These are phyloP conservation scores for Neocrepidodera transversa DNA, from an alignment of 2,888 invertebrate genomes.

Conservation along the genomic window DNA sequence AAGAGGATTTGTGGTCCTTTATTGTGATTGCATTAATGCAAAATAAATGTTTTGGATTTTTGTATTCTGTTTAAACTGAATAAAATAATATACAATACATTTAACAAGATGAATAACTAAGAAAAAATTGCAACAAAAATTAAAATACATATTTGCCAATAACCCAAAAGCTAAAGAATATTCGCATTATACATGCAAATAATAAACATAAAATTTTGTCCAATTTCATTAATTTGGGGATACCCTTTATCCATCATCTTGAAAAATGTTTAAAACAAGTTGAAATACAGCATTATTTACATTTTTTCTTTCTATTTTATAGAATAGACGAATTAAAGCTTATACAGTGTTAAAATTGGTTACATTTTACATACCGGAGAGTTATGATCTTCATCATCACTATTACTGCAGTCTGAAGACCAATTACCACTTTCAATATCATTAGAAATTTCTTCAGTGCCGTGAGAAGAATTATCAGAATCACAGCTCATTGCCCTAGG, in stretches of 20 bases:
- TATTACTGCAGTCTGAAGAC: conserved; percentile 92
- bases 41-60: no score
- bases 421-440: conserved; percentile 81
- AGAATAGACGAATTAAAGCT: neutral
- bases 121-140: conserved; percentile 9
- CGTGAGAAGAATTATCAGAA: conserved; percentile 51
- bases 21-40: no score
- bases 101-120: conserved; percentile 7
- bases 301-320: neutral
- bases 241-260: conserved; percentile 2
- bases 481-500: conserved; percentile 58
- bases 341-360: neutral
- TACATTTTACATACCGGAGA: conserved; percentile 44
- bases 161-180: conserved; percentile 15
- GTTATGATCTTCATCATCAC: conserved; percentile 79
- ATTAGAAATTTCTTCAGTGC: conserved; percentile 55
- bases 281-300: neutral
- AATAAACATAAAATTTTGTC: neutral
- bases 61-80: neutral
- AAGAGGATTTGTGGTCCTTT: no score
- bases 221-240: neutral
- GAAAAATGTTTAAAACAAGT: neutral
- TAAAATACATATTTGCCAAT: conserved; percentile 5
- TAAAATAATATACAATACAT: neutral
- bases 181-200: conserved; percentile 10